Evolutionary conservation across 1,140 invertebrate species (phyloP), one percentile per base, ranked within the genome.

Genomic region (Saccostrea glomerata): DNA sequence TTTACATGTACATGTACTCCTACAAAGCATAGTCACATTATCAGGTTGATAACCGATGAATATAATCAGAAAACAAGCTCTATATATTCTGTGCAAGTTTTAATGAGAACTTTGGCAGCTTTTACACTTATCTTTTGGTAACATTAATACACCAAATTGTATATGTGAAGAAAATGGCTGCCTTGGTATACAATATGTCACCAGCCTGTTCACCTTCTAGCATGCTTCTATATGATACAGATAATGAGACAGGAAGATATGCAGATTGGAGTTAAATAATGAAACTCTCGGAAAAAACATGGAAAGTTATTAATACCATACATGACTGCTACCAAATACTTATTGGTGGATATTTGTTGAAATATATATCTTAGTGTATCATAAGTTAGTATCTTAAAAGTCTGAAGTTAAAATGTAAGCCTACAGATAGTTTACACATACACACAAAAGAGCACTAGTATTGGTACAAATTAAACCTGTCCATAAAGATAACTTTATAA

Each of bases 41-140:
- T 47, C 5, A 47, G 47, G 47, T 47, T 7, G 0, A 47, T 47
- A 47, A 6, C 47, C 9, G 0, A 47, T 6, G 47, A 9, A 47
- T 7, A 47, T 36, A 9, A 47, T 77, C 70, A 77, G 23, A 77
- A 77, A 77, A 77, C 70, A 77, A 77, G 70, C 70, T 30, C 7
- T 17, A 36, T 36, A 15, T 77, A 23, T 36, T 25, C 30, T 30
- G 70, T 77, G 70, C 23, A 77, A 47, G 17, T 77, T 77, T 77
- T 77, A 77, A 77, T 77, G 70, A 77, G 70, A 77, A 77, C 23
- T 77, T 77, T 77, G 70, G 70, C 70, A 77, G 70, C 12, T 77
- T 23, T 36, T 77, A 77, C 70, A 77, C 12, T 25, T 77, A 15
- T 11, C 36, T 25, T 77, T 30, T 77, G 23, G 15, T 12, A 23